Conservation (phyloP, 2,797 vertebrate genomes). For the Falco rusticolus region DNA sequence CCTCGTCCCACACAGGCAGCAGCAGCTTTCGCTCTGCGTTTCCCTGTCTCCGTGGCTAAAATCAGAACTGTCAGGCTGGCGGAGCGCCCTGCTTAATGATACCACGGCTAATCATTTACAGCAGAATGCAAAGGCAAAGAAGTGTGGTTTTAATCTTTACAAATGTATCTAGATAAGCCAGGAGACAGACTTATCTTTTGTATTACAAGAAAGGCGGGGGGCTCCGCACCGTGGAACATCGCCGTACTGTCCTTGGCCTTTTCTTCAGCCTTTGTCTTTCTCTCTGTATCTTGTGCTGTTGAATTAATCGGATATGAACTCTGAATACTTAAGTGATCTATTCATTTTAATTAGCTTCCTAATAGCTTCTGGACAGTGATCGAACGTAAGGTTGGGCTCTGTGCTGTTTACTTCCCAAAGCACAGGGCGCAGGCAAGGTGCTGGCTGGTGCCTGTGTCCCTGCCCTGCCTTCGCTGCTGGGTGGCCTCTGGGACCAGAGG, state of each 20-base stretch:
- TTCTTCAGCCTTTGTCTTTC: constrained; percentile 57
- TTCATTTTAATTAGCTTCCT: constrained; percentile 69
- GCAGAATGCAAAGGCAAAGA: constrained; percentile 15
- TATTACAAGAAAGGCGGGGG: constrained; percentile 1
- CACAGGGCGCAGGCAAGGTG: background rate
- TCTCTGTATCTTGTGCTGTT: background rate
- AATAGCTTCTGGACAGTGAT: constrained; percentile 64
- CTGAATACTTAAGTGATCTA: constrained; percentile 61
- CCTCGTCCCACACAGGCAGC: background rate
- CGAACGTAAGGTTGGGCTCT: background rate
- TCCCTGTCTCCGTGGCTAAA: background rate
- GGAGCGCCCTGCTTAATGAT: background rate
- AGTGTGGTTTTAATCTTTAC: constrained; percentile 50
- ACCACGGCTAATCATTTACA: constrained; percentile 24
- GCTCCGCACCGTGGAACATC: background rate
- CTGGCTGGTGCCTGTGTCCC: rapidly evolving
- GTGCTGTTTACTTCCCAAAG: constrained; percentile 11
- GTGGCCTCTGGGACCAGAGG: background rate
- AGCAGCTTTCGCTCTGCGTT: background rate
- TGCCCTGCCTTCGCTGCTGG: background rate
- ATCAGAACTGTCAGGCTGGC: constrained; percentile 11
- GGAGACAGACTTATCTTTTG: constrained; percentile 58
- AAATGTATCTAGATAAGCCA: constrained; percentile 58
- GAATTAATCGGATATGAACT: constrained; percentile 66
- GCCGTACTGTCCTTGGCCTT: constrained; percentile 43